Evolutionary conservation across 2,797 vertebrate genomes (phyloP), one percentile per base, ranked within the genome.

Genomic region (Pterois miles): DNA sequence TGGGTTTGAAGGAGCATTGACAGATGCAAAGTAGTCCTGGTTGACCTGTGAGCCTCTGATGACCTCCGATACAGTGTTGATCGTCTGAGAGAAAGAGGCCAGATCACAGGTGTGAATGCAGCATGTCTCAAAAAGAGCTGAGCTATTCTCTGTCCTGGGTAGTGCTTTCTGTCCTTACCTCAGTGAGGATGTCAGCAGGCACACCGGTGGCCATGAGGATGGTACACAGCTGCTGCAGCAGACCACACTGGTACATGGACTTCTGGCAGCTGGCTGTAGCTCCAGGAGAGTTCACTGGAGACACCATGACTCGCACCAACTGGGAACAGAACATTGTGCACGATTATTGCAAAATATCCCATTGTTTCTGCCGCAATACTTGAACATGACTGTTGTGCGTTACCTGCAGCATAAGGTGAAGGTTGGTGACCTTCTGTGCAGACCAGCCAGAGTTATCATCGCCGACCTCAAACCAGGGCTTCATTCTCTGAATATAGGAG

Each of bases 381-480:
- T 60, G 20, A 4, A 50, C 5, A 0, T 20, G 23, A 29, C 1
- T 14, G 25, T 2, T 52, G 2, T 18, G 25, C 0, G 0, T 76
- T 94, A 99, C 98, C 97, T 99, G 98, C 31, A 99, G 93, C 98
- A 99, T 99, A 18, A 99, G 94, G 83, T 99, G 98, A 58, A 99
- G 96, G 82, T 99, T 99, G 16, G 98, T 99, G 78, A 99, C 98
- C 91, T 99, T 99, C 91, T 99, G 98, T 2, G 98, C 98, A 1
- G 98, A 99, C 98, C 98, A 99, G 65, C 98, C 98, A 2, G 96
- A 96, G 90, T 98, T 99, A 89, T 99, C 98, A 48, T 99, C 98
- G 2, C 97, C 96, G 53, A 99, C 97, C 87, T 99, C 98, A 89
- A 99, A 99, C 98, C 98, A 99, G 5, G 98, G 97, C 89, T 98